phyloP scores from a whole-genome alignment of 2,797 vertebrate species.

The Acanthiza pusilla region DNA sequence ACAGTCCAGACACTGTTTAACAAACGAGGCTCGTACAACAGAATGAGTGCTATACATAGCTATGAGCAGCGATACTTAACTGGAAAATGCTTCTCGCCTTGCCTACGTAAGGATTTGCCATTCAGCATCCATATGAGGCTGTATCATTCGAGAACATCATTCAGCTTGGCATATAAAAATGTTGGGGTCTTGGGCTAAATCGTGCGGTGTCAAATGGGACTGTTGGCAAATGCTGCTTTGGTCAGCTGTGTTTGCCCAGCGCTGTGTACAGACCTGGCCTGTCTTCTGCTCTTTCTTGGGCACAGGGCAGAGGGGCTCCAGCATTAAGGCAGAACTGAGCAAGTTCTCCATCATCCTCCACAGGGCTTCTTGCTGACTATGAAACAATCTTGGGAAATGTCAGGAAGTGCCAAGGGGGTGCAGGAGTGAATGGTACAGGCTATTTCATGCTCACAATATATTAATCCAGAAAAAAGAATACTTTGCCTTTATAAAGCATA shows the following conservation, averaged over 20 bases:
- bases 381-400: background rate
- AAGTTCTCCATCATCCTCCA: background rate
- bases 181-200: background rate
- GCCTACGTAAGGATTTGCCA: background rate
- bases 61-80: background rate
- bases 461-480: background rate
- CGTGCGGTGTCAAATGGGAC: fast-evolving
- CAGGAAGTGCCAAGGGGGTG: background rate
- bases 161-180: background rate
- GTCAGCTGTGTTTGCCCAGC: background rate
- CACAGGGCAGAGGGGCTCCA: background rate
- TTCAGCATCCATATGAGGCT: background rate
- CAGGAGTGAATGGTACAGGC: background rate
- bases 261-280: background rate
- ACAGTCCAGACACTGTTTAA: background rate
- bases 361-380: background rate
- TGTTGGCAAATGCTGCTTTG: background rate
- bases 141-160: background rate
- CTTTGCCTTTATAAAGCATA: background rate
- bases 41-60: background rate
- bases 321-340: background rate
- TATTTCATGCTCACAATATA: background rate
- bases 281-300: background rate
- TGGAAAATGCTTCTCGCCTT: background rate
- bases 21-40: background rate